These are phyloP conservation scores for Hyperoodon ampullatus DNA, from an alignment of 2,113 vertebrate genomes.

Conservation along the genomic window DNA sequence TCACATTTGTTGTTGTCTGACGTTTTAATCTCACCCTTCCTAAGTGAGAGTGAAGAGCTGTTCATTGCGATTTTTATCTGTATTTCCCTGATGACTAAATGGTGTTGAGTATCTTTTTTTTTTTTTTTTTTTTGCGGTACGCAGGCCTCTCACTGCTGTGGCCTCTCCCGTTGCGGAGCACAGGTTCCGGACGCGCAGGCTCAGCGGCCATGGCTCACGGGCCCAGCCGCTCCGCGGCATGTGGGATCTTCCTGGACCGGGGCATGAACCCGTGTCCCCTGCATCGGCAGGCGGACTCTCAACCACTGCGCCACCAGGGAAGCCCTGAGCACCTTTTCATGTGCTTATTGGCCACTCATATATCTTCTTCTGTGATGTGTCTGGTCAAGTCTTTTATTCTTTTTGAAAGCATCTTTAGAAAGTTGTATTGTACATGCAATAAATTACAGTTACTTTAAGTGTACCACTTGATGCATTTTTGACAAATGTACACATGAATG, in stretches of 20 bases:
- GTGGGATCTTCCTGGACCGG: no score
- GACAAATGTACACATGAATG: not conserved
- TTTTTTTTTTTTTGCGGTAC: no score
- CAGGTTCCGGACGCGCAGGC: no score
- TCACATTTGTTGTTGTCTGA: rapidly evolving
- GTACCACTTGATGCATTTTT: not conserved
- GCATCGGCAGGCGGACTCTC: no score
- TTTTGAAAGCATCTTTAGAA: not conserved
- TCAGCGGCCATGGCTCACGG: no score
- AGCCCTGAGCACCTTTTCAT: rapidly evolving
- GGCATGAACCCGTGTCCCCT: no score
- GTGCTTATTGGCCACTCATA: rapidly evolving
- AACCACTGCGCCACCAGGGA: no score
- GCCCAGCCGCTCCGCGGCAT: no score
- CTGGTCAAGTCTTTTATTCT: not conserved
- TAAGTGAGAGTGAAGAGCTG: rapidly evolving
- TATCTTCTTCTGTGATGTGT: not conserved
- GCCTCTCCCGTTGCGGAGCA: no score
- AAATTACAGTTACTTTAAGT: not conserved
- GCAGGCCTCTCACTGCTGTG: no score
- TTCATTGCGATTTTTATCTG: rapidly evolving
- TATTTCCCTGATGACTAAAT: not conserved
- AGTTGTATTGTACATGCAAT: rapidly evolving
- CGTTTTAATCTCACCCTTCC: not conserved
- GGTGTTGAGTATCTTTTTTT: rapidly evolving